A percentile compares a stretch with the other conserved stretches of the same genome.
Evolutionary conservation across 37 sponge, comb jelly and placozoan species (phyloP).

Genomic region (Ephydatia muelleri): DNA sequence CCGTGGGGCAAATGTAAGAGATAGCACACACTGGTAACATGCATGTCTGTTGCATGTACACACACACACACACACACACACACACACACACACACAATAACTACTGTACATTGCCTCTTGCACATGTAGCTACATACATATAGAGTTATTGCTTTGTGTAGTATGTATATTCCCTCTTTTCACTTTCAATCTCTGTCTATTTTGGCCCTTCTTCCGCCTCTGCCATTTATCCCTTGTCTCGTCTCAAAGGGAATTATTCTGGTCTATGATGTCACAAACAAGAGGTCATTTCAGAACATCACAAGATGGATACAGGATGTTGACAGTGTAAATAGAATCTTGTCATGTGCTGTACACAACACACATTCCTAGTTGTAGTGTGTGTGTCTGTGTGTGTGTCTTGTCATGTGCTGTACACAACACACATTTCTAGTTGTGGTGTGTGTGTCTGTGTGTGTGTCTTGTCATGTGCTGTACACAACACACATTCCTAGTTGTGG

Average conservation of each 20-base stretch:
- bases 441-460: too few relatives aligned
- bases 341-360: neutral
- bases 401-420: too few relatives aligned
- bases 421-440: too few relatives aligned
- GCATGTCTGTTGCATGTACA: neutral
- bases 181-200: neutral
- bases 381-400: too few relatives aligned
- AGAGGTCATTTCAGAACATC: slow-evolving; percentile 95
- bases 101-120: neutral
- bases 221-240: neutral
- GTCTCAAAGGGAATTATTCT: slow-evolving; percentile 89
- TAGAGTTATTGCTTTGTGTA: neutral
- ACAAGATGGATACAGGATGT: slow-evolving; percentile 94
- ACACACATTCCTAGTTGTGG: too few relatives aligned
- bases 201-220: neutral
- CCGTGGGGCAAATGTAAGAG: slow-evolving; percentile 91
- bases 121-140: neutral
- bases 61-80: neutral
- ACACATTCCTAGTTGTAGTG: too few relatives aligned
- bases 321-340: slow-evolving; percentile 73
- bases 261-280: slow-evolving; percentile 94
- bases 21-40: neutral
- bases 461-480: too few relatives aligned
- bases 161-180: neutral
- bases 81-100: neutral